Conservation (phyloP, 2,888 invertebrate genomes). For the Diarsia dahlii region DNA sequence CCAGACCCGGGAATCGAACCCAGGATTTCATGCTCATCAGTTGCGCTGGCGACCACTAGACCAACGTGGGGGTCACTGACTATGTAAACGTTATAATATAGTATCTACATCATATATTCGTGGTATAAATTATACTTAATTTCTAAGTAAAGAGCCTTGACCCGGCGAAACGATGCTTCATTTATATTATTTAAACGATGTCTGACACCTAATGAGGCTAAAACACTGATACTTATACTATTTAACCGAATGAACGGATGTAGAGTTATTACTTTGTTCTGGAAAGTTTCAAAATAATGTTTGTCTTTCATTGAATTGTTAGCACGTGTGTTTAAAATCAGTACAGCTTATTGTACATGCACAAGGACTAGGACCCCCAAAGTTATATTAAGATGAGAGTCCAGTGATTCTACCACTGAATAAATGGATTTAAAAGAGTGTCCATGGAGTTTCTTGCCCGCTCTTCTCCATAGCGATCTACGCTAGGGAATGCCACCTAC, state of each 20-base stretch:
- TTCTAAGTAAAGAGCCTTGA: slow-evolving; percentile 34
- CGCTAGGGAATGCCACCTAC: too few relatives aligned
- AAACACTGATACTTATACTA: slow-evolving; percentile 16
- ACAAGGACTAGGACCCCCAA: background rate
- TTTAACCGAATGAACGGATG: background rate
- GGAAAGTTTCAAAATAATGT: background rate
- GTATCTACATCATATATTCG: slow-evolving; percentile 12
- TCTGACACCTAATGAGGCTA: slow-evolving; percentile 19
- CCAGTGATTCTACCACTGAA: background rate
- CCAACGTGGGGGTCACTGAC: background rate
- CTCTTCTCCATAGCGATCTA: too few relatives aligned
- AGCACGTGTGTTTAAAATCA: background rate
- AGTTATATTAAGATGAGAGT: background rate
- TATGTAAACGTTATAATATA: slow-evolving; percentile 36
- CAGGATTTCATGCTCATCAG: too few relatives aligned
- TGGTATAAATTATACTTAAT: slow-evolving; percentile 34
- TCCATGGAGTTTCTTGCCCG: too few relatives aligned
- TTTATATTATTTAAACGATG: slow-evolving; percentile 37
- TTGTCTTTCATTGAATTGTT: background rate
- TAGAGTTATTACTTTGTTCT: background rate
- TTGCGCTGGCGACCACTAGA: too few relatives aligned
- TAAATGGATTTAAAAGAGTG: too few relatives aligned
- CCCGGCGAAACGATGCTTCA: slow-evolving; percentile 8
- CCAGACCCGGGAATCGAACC: too few relatives aligned
- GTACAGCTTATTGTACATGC: background rate